Evolutionary conservation across 2,113 vertebrate genomes (phyloP), one percentile per base, ranked within the genome.

Genomic region (Pachyramphus minor): DNA sequence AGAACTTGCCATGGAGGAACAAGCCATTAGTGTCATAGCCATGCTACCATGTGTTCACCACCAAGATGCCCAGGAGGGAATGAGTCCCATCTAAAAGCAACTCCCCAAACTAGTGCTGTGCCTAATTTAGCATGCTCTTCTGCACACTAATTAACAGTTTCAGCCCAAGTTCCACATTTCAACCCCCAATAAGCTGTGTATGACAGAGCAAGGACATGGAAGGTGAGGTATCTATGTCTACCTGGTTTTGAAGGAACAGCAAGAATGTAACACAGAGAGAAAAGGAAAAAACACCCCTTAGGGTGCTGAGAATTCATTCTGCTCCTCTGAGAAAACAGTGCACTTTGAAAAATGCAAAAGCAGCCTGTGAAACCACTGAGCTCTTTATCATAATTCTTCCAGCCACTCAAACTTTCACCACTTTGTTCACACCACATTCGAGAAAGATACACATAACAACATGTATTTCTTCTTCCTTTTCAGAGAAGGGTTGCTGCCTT

Each of bases 371-470:
- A 89, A 18, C 30, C 14, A 16, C 33, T 42, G 53, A 92, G 33
- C 19, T 56, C 30, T 71, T 72, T 15, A 71, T 30, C 17, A 3
- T 23, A 75, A 66, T 23, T 73, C 37, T 42, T 64, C 27, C 64
- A 68, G 78, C 30, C 60, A 37, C 17, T 79, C 14, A 31, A 67
- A 80, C 12, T 47, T 55, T 37, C 41, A 56, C 22, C 35, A 60
- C 31, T 13, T 66, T 44, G 8, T 22, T 24, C 58, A 52, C 45
- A 60, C 59, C 37, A 31, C 8, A 4, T 14, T 17, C 6, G 5
- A 78, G 53, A 49, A 18, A 52, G 37, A 68, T 2, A 21, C 8
- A 64, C 0, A 0, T 13, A 44, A 49, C 3, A 24, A 58, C 0
- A 4, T 21, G 11, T 25, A 37, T 28, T 87, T 78, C n/a, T 74